Percentiles rank a stretch among this genome's conserved stretches.
Conservation (phyloP, 2,888 invertebrate species). For the Xanthia togata region DNA sequence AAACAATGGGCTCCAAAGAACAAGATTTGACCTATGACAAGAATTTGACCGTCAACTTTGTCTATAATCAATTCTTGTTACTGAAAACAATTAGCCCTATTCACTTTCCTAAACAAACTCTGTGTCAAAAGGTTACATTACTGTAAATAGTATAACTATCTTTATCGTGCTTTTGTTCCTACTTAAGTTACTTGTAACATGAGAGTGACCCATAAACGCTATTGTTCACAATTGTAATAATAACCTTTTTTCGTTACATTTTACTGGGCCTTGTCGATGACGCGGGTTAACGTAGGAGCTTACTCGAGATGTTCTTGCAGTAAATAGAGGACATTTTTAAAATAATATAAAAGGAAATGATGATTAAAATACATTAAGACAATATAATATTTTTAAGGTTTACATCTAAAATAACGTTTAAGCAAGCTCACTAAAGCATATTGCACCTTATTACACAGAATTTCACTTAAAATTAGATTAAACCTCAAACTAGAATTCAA, state of each 20-base stretch:
- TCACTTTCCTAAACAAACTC: conserved; percentile 26
- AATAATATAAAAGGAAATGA: neutral
- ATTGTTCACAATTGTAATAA: conserved; percentile 65
- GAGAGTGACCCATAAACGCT: conserved; percentile 68
- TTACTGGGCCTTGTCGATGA: conserved; percentile 52
- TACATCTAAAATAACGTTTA: neutral
- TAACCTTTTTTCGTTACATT: conserved; percentile 63
- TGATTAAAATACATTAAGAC: neutral
- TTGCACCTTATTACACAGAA: neutral
- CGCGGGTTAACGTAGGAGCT: conserved; percentile 16
- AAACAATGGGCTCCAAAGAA: conserved; percentile 8
- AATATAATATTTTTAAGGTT: neutral
- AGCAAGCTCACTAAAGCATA: neutral
- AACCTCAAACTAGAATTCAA: conserved; percentile 13
- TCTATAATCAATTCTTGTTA: conserved; percentile 3
- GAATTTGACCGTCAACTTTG: conserved; percentile 11
- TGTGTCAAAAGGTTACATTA: conserved; percentile 18
- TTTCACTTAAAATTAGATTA: conserved; percentile 22
- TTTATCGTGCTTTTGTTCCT: conserved; percentile 69
- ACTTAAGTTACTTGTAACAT: conserved; percentile 66
- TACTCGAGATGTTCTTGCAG: conserved; percentile 1
- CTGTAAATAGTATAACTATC: conserved; percentile 43
- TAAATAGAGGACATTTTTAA: neutral
- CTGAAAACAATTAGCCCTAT: conserved; percentile 11
- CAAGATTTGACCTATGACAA: neutral